A percentile compares a stretch with the other conserved stretches of the same genome.
Evolutionary conservation across 2,113 vertebrate species (phyloP).

Genomic region (Phyllostomus hastatus): DNA sequence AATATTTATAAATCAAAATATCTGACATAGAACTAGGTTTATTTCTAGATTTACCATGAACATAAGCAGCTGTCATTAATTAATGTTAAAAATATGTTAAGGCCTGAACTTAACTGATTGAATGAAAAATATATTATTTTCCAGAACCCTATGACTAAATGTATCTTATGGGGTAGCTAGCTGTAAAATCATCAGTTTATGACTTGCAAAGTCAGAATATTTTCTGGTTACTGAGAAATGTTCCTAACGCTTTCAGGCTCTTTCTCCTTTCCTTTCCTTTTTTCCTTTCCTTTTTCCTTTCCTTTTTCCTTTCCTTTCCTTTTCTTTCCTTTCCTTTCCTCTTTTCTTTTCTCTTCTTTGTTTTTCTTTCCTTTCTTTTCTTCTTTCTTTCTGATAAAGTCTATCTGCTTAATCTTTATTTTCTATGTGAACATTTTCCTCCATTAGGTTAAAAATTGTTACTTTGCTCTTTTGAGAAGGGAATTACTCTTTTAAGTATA

Average conservation of each 20-base stretch:
- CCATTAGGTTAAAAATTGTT: not conserved
- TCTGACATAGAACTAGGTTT: conserved; percentile 61
- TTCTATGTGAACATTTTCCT: not conserved
- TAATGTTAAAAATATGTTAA: conserved; percentile 71
- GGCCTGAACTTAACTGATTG: conserved; percentile 70
- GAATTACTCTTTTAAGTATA: not conserved
- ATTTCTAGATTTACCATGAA: conserved; percentile 58
- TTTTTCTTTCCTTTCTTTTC: not conserved
- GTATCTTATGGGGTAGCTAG: not conserved
- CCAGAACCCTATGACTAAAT: conserved; percentile 36
- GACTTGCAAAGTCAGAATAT: not conserved
- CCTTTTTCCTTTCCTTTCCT: no score
- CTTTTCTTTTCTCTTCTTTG: not conserved
- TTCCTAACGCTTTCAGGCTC: not conserved
- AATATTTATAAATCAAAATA: conserved; percentile 52
- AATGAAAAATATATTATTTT: conserved; percentile 41
- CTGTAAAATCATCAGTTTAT: not conserved
- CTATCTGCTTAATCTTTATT: not conserved
- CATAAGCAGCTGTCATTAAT: conserved; percentile 53
- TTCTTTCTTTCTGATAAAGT: not conserved
- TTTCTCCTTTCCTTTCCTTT: not conserved
- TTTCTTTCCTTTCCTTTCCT: not conserved
- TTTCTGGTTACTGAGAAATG: not conserved
- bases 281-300: not conserved
- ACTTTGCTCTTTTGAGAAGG: not conserved